Conservation (phyloP, 2,113 vertebrate species). For the Catagonus wagneri region DNA sequence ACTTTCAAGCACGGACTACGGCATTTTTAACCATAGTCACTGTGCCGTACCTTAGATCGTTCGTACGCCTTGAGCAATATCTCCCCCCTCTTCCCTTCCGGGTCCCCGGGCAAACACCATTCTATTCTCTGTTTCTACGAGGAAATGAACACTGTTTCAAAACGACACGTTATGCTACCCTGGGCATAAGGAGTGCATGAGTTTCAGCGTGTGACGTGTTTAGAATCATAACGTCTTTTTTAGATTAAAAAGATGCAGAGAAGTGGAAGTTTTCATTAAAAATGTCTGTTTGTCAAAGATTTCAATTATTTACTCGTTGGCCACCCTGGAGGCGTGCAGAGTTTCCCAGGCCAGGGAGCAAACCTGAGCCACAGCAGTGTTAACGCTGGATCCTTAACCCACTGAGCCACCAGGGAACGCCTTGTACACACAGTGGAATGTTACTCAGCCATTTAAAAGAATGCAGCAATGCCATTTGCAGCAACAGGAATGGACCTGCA, state of each 20-base stretch:
- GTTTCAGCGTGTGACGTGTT: not conserved
- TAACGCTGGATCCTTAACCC: too few relatives aligned
- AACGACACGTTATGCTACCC: not conserved
- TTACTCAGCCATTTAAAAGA: too few relatives aligned
- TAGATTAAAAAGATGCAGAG: not conserved
- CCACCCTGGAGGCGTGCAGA: too few relatives aligned
- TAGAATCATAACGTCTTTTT: not conserved
- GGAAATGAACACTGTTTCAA: not conserved
- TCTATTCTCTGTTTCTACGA: not conserved
- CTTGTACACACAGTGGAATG: too few relatives aligned
- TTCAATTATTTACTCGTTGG: too few relatives aligned
- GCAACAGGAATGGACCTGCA: too few relatives aligned
- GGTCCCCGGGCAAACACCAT: not conserved
- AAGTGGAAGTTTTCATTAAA: not conserved
- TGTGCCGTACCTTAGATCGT: too few relatives aligned
- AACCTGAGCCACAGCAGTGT: too few relatives aligned
- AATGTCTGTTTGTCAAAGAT: not conserved
- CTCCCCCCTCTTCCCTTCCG: not conserved
- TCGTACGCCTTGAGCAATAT: not conserved
- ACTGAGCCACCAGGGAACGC: too few relatives aligned
- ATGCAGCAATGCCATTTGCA: too few relatives aligned
- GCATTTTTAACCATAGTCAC: too few relatives aligned
- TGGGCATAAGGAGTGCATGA: accelerated
- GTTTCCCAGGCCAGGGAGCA: too few relatives aligned
- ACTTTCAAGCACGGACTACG: accelerated